These are phyloP conservation scores for Platerodrilus igneus DNA, from an alignment of 2,888 invertebrate genomes.

Conservation along the genomic window DNA sequence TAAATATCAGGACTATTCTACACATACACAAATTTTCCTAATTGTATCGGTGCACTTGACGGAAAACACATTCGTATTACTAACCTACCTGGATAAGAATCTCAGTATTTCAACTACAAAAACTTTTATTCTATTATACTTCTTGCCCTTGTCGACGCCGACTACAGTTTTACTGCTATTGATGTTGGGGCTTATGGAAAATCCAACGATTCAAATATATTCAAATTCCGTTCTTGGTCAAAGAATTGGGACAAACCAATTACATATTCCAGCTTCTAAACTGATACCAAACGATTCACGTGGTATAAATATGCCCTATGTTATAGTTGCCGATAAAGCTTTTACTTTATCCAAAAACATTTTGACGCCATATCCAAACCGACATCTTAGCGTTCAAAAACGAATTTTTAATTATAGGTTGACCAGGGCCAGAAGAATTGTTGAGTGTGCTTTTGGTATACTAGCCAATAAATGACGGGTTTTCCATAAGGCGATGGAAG, in stretches of 20 bases:
- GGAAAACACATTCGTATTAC: conserved; percentile 29
- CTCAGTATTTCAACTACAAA: conserved; percentile 28
- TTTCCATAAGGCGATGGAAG: conserved; percentile 21
- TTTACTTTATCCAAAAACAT: conserved; percentile 31
- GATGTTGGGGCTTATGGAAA: conserved; percentile 31
- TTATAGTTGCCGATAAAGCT: conserved; percentile 33
- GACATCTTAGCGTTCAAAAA: conserved; percentile 29
- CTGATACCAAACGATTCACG: conserved; percentile 25
- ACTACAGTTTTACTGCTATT: conserved; percentile 28
- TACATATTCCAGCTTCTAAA: conserved; percentile 27
- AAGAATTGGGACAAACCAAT: no score
- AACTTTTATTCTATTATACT: conserved; percentile 28
- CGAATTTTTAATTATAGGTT: conserved; percentile 22
- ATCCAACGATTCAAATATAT: conserved; percentile 24
- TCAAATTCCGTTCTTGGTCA: no score
- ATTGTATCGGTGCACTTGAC: conserved; percentile 27
- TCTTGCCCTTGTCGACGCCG: conserved; percentile 27
- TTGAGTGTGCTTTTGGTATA: conserved; percentile 32
- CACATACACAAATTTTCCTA: conserved; percentile 27
- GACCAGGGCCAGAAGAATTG: conserved; percentile 28
- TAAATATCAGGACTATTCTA: conserved; percentile 27
- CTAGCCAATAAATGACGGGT: conserved; percentile 30
- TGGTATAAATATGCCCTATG: conserved; percentile 19
- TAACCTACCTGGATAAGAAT: conserved; percentile 27
- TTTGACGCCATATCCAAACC: conserved; percentile 30